Evolutionary conservation across 2,888 invertebrate genomes (phyloP), one percentile per base, ranked within the genome.

Genomic region (Cheilosia variabilis): DNA sequence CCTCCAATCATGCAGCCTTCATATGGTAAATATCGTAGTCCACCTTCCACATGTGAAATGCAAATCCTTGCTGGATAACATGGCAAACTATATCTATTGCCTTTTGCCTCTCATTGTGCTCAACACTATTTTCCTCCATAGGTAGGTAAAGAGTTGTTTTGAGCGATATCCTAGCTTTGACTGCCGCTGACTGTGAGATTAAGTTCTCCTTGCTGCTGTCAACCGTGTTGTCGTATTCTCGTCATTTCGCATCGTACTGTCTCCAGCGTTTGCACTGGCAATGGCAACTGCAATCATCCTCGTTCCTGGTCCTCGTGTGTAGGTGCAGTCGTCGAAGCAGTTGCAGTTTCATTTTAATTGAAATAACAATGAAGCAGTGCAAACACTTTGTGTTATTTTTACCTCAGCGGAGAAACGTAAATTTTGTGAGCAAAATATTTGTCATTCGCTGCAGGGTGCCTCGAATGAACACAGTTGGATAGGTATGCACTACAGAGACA

Each of bases 381-480:
- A 86, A 86, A 86, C 86, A 86, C 76, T 83, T 83, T 86, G 81
- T 86, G 81, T 71, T 86, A 81, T 86, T 86, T 72, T 68, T 86
- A 86, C 86, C 86, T 86, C 76, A 68, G 76, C 58, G 76, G 66
- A 77, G 72, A 41, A 81, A 86, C 76, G 86, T 81, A 86, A 66
- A 86, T 86, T 86, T 86, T 77, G 76, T 58, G 76, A 86, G 68
- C 66, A 77, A 86, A 86, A 81, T 86, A 81, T 81, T 81, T 81
- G 76, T 76, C 57, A 76, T 76, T 76, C 57, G 81, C 86, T 81
- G 86, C 72, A 81, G 63, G 76, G 71, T 76, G 76, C 60, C 27
- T 31, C n/a, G 37, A 57, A 72, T 65, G 52, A 52, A 10, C 24
- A 24, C 13, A 52, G 10, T 22, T 4, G 22, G 4, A 22, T 9